A percentile compares a stretch with the other conserved stretches of the same genome.
Evolutionary conservation across 2,888 invertebrate genomes (phyloP).

Genomic region (Oconnorella tubifera): DNA sequence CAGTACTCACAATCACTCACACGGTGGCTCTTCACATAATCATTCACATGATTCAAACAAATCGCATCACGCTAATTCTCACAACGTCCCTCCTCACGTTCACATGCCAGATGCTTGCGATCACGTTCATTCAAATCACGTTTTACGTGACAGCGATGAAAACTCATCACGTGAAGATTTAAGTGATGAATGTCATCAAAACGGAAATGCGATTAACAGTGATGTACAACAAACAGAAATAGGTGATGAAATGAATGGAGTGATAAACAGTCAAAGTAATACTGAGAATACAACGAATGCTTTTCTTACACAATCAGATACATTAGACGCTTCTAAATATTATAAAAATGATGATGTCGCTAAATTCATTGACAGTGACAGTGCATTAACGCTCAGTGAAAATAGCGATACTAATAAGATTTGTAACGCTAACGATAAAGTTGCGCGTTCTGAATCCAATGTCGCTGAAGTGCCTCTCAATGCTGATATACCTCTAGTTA

Average conservation of each 20-base stretch:
- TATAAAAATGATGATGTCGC: too few species aligned
- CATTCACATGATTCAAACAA: too few species aligned
- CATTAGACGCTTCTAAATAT: too few species aligned
- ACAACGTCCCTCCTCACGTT: background rate
- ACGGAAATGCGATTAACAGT: background rate
- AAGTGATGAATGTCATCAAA: background rate
- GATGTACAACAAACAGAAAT: background rate
- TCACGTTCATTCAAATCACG: constrained; percentile 18
- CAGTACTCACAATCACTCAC: constrained; percentile 29
- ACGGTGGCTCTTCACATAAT: constrained; percentile 14
- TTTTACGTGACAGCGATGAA: background rate
- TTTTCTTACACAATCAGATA: too few species aligned
- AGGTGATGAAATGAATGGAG: background rate
- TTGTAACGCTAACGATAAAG: background rate
- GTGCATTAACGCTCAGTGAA: too few species aligned
- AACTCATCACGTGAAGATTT: background rate
- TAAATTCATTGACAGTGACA: too few species aligned
- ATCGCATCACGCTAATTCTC: background rate
- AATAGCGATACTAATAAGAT: background rate
- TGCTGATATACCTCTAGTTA: background rate
- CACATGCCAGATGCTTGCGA: constrained; percentile 6
- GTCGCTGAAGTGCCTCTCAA: background rate
- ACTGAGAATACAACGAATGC: too few species aligned
- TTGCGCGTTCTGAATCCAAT: background rate
- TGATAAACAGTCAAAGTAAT: background rate